Base-by-base conservation (phyloP, 1,140 invertebrate species). In the Acromyrmex echinatior region DNA sequence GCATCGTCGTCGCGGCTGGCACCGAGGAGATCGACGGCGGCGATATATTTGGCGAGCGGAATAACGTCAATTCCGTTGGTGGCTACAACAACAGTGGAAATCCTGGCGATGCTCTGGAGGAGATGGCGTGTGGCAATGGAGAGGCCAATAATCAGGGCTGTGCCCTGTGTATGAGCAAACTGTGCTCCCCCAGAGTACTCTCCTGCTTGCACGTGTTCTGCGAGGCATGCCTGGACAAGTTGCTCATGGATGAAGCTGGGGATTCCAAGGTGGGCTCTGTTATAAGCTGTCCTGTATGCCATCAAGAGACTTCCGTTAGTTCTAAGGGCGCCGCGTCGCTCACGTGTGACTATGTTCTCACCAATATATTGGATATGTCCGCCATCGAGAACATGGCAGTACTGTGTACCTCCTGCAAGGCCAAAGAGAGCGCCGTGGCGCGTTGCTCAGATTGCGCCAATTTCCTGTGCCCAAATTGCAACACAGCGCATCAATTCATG, bases 121-220 rank as follows among this genome's bases (percentile, higher is more conserved):
- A 94, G 58, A 91, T 91, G 1, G 86, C 87, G 1, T 90, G 92
- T 18, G 91, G 87, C 4, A 87, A 87, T 12, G 91, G 90, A 0
- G 91, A 93, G 31, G 86, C 87, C 25, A 89, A 86, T 6, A 93
- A 92, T 76, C 92, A 95, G 56, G 92, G 92, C 21, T 95, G 95
- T 71, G 86, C 91, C 90, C 92, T 95, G 94, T 97, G 95, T 93
- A 96, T 96, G 88, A 96, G 97, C 92, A 97, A 97, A 91, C 95
- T 98, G 88, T 97, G 96, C 92, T 96, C 96, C 92, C 98, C 98
- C 63, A 97, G 98, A 89, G 97, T 99, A 60, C 96, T 99, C 87
- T 97, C 97, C 87, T 99, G 99, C 95, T 96, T 99, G 91, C 98
- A 99, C 96, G 98, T 98, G 6, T 99, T 99, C 95, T 99, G 98